Base-by-base conservation (phyloP, 2,113 vertebrate genomes). In the Tetrao urogallus region DNA sequence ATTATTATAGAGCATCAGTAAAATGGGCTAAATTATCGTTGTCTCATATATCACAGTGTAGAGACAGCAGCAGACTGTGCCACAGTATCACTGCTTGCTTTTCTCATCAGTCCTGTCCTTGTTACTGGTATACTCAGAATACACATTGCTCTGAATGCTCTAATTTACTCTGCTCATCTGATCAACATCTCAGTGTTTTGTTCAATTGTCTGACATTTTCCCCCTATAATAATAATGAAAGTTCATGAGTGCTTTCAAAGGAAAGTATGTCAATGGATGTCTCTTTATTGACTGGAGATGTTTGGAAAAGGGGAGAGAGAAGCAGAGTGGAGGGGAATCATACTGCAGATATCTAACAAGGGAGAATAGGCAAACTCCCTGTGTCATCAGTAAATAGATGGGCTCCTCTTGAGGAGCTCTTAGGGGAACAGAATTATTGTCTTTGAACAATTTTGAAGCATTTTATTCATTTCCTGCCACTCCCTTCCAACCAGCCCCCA, bases 1-100 rank as follows among this genome's bases (percentile, higher is more conserved):
- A 76, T 71, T 90, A 89, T 48, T 45, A 79, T n/a, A 82, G 60
- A 73, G 54, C 60, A 91, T 86, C 95, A 91, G 70, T 66, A 90
- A 83, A 25, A 74, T 16, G 56, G 56, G 19, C 38, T 64, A 54
- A 60, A 90, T 70, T 83, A 81, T 36, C 34, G 43, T 14, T 78
- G 78, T 61, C 81, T 70, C 48, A 34, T 43, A 58, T 7, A 4
- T 42, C 88, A 73, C 81, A 90, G 92, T 93, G 70, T 7, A 86
- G 36, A 80, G 30, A 57, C 48, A 70, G 34, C 8, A 19, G 56
- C 61, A 65, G 43, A 27, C 43, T 45, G 30, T 67, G 19, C 25
- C 64, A 56, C 8, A 48, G 11, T 6, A 65, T 17, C 25, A 64
- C 11, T 54, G 66, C 36, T 36, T 34, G 24, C 22, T 75, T 43